A percentile compares a stretch with the other conserved stretches of the same genome.
Evolutionary conservation across 2,113 vertebrate genomes (phyloP).

Genomic region (Beaufortia kweichowensis): DNA sequence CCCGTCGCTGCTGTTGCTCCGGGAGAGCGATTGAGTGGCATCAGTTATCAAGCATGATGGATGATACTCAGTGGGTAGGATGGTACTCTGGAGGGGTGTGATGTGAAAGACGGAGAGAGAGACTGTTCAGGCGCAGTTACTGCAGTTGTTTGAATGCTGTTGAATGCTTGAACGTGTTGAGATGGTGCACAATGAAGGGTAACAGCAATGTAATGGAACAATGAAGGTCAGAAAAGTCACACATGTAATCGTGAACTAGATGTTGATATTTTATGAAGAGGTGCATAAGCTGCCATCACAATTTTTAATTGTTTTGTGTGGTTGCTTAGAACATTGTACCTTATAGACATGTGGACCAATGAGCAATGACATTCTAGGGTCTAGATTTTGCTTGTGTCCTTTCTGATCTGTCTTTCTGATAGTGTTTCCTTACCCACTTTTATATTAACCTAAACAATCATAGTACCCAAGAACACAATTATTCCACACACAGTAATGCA

Average conservation of each 20-base stretch:
- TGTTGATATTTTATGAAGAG: too few species aligned
- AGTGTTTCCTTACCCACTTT: too few species aligned
- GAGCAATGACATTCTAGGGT: too few species aligned
- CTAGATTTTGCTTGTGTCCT: too few species aligned
- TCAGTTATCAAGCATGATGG: slow-evolving; percentile 51
- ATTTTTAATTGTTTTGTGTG: too few species aligned
- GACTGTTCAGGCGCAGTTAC: slow-evolving; percentile 17
- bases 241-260: too few species aligned
- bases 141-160: slow-evolving; percentile 27
- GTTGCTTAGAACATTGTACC: too few species aligned
- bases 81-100: not conserved
- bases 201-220: not conserved
- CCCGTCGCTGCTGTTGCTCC: slow-evolving; percentile 4
- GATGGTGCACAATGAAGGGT: not conserved
- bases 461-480: not conserved
- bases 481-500: not conserved
- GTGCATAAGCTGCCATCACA: too few species aligned
- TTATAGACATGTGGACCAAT: too few species aligned
- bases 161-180: slow-evolving; percentile 4
- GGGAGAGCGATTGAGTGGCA: slow-evolving; percentile 48
- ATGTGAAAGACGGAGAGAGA: not conserved
- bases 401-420: too few species aligned
- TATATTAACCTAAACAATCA: too few species aligned
- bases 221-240: not conserved
- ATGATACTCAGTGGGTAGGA: slow-evolving; percentile 41